Evolutionary conservation across 1,140 invertebrate species (phyloP).

Genomic region (Melanaphis sacchari): DNA sequence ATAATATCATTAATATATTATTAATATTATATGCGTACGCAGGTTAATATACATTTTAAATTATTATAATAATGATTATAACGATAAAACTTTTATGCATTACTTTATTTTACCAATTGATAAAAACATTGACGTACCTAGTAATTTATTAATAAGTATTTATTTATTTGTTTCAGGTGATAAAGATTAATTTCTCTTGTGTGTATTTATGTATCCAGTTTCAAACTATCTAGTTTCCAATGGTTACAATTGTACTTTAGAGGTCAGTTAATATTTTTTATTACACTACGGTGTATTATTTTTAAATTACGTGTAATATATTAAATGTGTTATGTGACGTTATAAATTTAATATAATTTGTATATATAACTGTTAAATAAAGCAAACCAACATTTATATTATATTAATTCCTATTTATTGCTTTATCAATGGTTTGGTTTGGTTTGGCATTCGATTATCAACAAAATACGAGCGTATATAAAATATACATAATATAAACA

Average conservation of each 20-base stretch:
- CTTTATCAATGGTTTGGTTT: background rate
- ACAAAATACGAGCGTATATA: background rate
- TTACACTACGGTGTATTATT: background rate
- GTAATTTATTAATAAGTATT: background rate
- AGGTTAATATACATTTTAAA: background rate
- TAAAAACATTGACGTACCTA: background rate
- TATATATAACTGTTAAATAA: background rate
- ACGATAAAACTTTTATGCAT: background rate
- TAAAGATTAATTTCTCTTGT: background rate
- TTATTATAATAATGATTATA: background rate
- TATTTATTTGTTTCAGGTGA: constrained; percentile 23
- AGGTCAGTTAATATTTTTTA: constrained; percentile 4
- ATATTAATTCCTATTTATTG: background rate
- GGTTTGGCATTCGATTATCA: background rate
- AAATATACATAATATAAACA: background rate
- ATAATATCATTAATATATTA: too few relatives aligned
- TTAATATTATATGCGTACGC: background rate
- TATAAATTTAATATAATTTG: background rate
- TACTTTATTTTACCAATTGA: background rate
- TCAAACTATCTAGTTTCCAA: background rate
- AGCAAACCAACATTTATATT: background rate
- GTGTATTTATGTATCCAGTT: background rate
- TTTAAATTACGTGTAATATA: background rate
- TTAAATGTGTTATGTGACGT: background rate
- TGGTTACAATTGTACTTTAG: background rate